A percentile compares a stretch with the other conserved stretches of the same genome.
Conservation (phyloP, 2,113 vertebrate genomes). For the Rhabdomys dilectus region DNA sequence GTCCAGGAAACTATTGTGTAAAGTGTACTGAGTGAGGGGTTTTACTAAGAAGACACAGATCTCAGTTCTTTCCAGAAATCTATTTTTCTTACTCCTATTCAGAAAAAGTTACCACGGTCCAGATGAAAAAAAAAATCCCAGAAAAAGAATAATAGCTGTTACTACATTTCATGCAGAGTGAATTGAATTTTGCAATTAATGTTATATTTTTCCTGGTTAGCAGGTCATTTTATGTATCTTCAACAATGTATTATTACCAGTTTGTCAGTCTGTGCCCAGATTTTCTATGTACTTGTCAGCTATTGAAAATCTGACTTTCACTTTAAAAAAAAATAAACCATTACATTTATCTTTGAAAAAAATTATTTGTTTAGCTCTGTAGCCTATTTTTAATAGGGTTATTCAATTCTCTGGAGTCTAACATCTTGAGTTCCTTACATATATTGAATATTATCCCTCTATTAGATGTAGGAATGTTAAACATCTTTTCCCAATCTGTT, state of each 20-base stretch:
- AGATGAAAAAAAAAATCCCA: neutral
- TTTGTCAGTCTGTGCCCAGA: neutral
- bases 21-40: conserved; percentile 27
- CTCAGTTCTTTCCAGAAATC: neutral
- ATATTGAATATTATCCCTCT: too few relatives aligned
- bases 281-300: neutral
- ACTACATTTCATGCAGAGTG: neutral
- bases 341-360: neutral
- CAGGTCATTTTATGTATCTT: neutral
- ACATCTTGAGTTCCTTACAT: too few relatives aligned
- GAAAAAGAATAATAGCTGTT: neutral
- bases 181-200: neutral
- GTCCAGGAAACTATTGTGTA: neutral
- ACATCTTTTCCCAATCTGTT: too few relatives aligned
- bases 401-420: too few relatives aligned
- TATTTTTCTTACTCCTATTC: neutral
- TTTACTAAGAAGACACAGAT: conserved; percentile 15
- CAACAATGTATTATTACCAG: neutral
- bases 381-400: too few relatives aligned
- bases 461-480: too few relatives aligned
- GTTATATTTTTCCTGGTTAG: neutral
- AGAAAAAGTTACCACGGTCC: neutral
- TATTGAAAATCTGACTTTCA: neutral
- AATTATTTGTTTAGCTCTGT: too few relatives aligned
- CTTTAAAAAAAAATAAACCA: neutral